A percentile compares a stretch with the other conserved stretches of the same genome.
Evolutionary conservation across 64 coral and sea anemone genomes (phyloP).

Genomic region (Dendrophyllia cribrosa): DNA sequence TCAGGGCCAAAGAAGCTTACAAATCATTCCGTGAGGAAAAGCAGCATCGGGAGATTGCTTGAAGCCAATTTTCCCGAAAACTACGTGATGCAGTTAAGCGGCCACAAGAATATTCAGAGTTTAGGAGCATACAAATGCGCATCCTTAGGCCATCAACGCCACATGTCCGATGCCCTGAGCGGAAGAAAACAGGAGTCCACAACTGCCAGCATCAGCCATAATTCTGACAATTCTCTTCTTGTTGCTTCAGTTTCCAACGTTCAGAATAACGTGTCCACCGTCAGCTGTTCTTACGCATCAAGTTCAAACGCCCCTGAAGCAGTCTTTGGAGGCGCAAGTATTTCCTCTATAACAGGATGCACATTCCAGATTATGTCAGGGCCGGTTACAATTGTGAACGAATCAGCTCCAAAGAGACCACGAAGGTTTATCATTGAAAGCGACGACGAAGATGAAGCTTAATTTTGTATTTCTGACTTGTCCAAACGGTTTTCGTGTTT

Average conservation of each 20-base stretch:
- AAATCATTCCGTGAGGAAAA: slow-evolving; percentile 54
- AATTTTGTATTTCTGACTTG: not conserved
- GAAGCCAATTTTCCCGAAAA: slow-evolving; percentile 9
- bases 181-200: too few species aligned
- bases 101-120: too few species aligned
- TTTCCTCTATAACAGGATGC: not conserved
- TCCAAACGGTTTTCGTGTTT: too few species aligned
- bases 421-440: not conserved
- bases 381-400: not conserved
- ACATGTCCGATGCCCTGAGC: not conserved
- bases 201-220: too few species aligned
- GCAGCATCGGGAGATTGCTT: not conserved
- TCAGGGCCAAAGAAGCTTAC: not conserved
- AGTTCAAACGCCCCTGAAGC: not conserved
- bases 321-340: not conserved
- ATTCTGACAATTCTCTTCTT: too few species aligned
- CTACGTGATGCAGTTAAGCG: not conserved
- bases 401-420: not conserved
- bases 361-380: not conserved
- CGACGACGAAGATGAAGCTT: not conserved
- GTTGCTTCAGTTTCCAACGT: not conserved
- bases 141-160: too few species aligned
- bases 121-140: too few species aligned
- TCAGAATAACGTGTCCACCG: not conserved
- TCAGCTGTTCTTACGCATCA: slow-evolving; percentile 4